A percentile compares a stretch with the other conserved stretches of the same genome.
Evolutionary conservation across 2,113 vertebrate genomes (phyloP).

Genomic region (Calonectris borealis): DNA sequence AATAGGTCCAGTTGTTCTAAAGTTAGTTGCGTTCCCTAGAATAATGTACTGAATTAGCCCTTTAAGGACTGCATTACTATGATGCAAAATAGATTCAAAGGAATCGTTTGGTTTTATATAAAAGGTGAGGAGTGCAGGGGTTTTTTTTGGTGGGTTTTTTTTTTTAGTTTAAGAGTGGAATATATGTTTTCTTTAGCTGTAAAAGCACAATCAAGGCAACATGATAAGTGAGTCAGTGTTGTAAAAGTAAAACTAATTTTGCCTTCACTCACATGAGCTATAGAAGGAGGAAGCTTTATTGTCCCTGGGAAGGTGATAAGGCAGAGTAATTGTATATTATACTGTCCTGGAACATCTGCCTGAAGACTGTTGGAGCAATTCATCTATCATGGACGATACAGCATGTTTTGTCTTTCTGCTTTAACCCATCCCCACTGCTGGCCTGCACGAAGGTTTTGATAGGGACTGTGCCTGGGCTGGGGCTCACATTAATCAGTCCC

Average conservation of each 20-base stretch:
- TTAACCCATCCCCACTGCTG: slow-evolving; percentile 82
- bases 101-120: slow-evolving; percentile 28
- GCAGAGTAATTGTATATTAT: slow-evolving; percentile 99
- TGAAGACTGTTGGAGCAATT: slow-evolving; percentile 93
- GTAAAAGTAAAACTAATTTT: slow-evolving; percentile 98
- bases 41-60: not conserved
- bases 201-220: slow-evolving; percentile 83
- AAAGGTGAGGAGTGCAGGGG: not conserved
- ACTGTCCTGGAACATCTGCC: slow-evolving; percentile 97
- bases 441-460: slow-evolving; percentile 87
- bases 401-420: slow-evolving; percentile 83
- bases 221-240: slow-evolving; percentile 89
- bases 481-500: slow-evolving; percentile 94
- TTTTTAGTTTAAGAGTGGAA: slow-evolving; percentile 72
- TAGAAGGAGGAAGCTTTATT: slow-evolving; percentile 96
- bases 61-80: not conserved
- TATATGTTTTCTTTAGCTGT: slow-evolving; percentile 81
- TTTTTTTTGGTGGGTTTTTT: not conserved
- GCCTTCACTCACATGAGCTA: slow-evolving; percentile 96
- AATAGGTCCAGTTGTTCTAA: not conserved
- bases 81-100: slow-evolving; percentile 28
- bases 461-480: slow-evolving; percentile 87
- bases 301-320: slow-evolving; percentile 99
- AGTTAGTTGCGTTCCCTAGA: not conserved
- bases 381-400: slow-evolving; percentile 88